Conservation (phyloP, 2,888 invertebrate species). For the Tiliacea aurago region DNA sequence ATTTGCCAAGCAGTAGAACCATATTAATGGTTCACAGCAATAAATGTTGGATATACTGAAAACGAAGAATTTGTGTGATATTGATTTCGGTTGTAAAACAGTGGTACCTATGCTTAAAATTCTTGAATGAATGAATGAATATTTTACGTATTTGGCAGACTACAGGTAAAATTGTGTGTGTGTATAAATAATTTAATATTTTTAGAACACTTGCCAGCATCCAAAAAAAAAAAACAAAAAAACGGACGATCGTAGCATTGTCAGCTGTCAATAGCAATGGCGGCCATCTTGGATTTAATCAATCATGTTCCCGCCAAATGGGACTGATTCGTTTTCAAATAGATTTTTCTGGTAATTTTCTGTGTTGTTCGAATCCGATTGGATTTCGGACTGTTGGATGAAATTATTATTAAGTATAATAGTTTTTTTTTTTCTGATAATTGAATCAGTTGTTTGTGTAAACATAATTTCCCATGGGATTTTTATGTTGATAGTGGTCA, state of each 20-base stretch:
- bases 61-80: background rate
- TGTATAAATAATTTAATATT: background rate
- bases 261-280: conserved; percentile 58
- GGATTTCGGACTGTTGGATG: conserved; percentile 28
- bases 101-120: background rate
- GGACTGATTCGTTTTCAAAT: conserved; percentile 60
- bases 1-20: background rate
- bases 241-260: conserved; percentile 19
- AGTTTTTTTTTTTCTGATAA: conserved; percentile 28
- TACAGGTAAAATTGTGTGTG: background rate
- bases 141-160: background rate
- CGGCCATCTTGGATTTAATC: conserved; percentile 72
- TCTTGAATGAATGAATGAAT: background rate
- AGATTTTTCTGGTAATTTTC: conserved; percentile 49
- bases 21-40: background rate
- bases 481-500: background rate
- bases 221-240: conserved; percentile 9
- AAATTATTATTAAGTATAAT: conserved; percentile 38
- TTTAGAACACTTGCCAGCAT: background rate
- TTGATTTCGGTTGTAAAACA: background rate
- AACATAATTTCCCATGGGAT: conserved; percentile 22
- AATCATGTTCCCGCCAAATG: conserved; percentile 67
- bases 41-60: too few species aligned
- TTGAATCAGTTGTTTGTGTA: conserved; percentile 19
- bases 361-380: conserved; percentile 40